Evolutionary conservation across 2,888 invertebrate genomes (phyloP), one percentile per base, ranked within the genome.

Genomic region (Endomychus coccineus): DNA sequence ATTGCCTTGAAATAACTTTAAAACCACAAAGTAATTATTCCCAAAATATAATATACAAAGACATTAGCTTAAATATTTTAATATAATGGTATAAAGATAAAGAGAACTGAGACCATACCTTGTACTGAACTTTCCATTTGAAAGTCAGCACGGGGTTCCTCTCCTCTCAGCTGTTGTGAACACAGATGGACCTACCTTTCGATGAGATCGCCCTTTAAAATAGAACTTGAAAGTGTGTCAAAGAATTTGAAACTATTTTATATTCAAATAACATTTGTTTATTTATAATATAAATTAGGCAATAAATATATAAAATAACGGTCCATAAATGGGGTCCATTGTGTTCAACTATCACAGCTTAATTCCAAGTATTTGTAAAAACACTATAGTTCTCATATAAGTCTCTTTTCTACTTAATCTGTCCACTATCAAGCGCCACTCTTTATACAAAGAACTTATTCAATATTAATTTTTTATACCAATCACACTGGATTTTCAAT

Each of bases 31-130:
- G n/a, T n/a, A n/a, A n/a, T n/a, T n/a, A n/a, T n/a, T n/a, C n/a
- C n/a, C n/a, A n/a, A n/a, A n/a, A n/a, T n/a, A n/a, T n/a, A n/a
- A n/a, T n/a, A n/a, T n/a, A n/a, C n/a, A n/a, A n/a, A n/a, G n/a
- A n/a, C n/a, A n/a, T n/a, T n/a, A n/a, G n/a, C n/a, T n/a, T n/a
- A n/a, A n/a, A n/a, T n/a, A n/a, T n/a, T n/a, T n/a, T n/a, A n/a
- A n/a, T n/a, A n/a, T n/a, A n/a, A n/a, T n/a, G n/a, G n/a, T n/a
- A n/a, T n/a, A n/a, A n/a, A n/a, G n/a, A n/a, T n/a, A n/a, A n/a
- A n/a, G n/a, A n/a, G n/a, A n/a, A n/a, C n/a, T n/a, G n/a, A n/a
- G 66, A 80, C 79, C 73, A 77, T 81, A 81, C 81, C 80, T 82
- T 77, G 80, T 78, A 81, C 80, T 76, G 75, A 77, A 75, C 79